Conservation (phyloP, 2,888 invertebrate species). For the Ptycholaimellus sp. region DNA sequence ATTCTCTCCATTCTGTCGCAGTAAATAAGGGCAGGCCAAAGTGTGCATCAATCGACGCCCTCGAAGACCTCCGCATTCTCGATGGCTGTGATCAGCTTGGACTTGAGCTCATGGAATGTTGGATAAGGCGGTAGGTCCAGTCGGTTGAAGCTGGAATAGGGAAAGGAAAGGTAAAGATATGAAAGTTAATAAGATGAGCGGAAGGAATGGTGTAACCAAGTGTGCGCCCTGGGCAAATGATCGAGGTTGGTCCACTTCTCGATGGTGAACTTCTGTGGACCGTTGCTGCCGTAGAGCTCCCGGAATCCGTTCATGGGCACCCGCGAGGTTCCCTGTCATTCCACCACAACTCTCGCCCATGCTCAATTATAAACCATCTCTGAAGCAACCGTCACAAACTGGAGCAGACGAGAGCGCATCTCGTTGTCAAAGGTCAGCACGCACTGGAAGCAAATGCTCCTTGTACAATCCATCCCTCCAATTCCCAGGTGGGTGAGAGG, state of each 20-base stretch:
- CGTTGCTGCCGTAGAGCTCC: conserved; percentile 90
- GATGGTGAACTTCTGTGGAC: conserved; percentile 88
- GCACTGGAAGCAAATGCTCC: conserved; percentile 38
- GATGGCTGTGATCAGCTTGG: conserved; percentile 81
- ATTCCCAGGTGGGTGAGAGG: too few species aligned
- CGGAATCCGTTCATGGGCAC: conserved; percentile 99
- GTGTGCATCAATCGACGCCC: conserved; percentile 96
- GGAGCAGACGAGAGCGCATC: conserved; percentile 77
- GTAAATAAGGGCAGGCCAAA: too few species aligned
- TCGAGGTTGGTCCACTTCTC: conserved; percentile 85
- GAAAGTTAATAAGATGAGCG: too few species aligned
- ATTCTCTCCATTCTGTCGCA: too few species aligned
- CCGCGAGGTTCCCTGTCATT: conserved; percentile 80
- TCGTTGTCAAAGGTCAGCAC: conserved; percentile 85
- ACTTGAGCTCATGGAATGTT: conserved; percentile 72
- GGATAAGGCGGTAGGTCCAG: conserved; percentile 90
- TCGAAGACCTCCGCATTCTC: conserved; percentile 90
- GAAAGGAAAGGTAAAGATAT: too few species aligned
- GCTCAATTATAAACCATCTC: too few species aligned
- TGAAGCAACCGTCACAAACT: conserved; percentile 62
- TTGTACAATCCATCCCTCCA: too few species aligned
- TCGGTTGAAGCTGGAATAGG: conserved; percentile 72
- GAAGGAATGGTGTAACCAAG: conserved; percentile 45
- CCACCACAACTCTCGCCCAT: too few species aligned
- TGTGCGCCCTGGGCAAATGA: conserved; percentile 84